Evolutionary conservation across 2,797 vertebrate genomes (phyloP), one percentile per base, ranked within the genome.

Genomic region (Catostomus latipinnis): DNA sequence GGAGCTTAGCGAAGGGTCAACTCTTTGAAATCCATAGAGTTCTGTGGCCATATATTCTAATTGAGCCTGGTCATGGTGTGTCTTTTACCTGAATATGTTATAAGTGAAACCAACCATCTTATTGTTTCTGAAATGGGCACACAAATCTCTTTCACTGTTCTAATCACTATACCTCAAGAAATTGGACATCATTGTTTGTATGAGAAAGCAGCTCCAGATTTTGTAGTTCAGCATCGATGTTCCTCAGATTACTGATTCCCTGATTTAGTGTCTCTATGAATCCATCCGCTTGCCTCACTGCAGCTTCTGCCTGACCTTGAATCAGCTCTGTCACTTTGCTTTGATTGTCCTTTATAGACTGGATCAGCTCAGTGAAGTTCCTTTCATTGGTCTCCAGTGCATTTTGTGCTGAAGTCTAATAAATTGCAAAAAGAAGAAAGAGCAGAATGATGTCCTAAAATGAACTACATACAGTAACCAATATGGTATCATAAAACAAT

Each of bases 231-330:
- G 13, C 45, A 22, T 66, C 62, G 65, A 46, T 82, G 56, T 49
- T 75, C 83, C 80, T 85, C 66, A 87, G 78, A 34, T 57, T 69
- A 56, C 48, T 63, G 61, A 75, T 74, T 66, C 83, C 82, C 84
- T 82, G 58, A 63, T 87, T 74, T 45, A 86, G 6, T 16, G 6
- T 49, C 54, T 80, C 45, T 46, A 82, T 34, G 57, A 74, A 46
- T 14, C 57, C 78, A 0, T 52, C 16, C 0, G 71, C 75, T 77
- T 81, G 75, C 85, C 78, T 86, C 58, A 49, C 82, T 77, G 82
- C 80, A 76, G 86, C 82, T 78, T 82, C 80, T 63, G 83, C 16
- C 76, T 67, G 80, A 67, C 43, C 73, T 56, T 57, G 8, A 58
- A 86, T 74, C 63, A 80, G 53, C 18, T 62, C 48, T 58, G 48